Conservation (phyloP, 2,797 vertebrate species). For the Champsocephalus gunnari region DNA sequence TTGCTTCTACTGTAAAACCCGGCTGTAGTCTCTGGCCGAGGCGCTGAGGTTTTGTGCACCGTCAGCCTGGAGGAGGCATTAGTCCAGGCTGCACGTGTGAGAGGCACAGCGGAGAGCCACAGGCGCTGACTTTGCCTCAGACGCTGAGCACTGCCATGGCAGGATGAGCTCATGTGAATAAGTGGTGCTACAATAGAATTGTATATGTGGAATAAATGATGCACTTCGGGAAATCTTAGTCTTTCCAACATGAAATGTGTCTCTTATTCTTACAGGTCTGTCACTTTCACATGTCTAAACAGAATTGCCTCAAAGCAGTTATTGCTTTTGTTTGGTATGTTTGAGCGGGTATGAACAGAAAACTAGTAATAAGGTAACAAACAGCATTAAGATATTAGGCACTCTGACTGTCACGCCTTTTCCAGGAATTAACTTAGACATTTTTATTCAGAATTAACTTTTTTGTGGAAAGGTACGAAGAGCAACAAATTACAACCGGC, state of each 20-base stretch:
- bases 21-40: slow-evolving; percentile 52
- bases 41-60: slow-evolving; percentile 50
- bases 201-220: slow-evolving; percentile 39
- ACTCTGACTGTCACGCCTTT: background rate
- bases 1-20: slow-evolving; percentile 41
- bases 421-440: background rate
- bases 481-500: background rate
- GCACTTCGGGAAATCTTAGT: background rate
- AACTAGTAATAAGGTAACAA: background rate
- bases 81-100: slow-evolving; percentile 30
- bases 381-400: slow-evolving; percentile 12
- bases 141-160: slow-evolving; percentile 21
- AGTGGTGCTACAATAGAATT: slow-evolving; percentile 4
- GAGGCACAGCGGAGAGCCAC: slow-evolving; percentile 36
- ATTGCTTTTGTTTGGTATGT: background rate
- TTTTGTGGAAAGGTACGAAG: background rate
- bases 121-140: slow-evolving; percentile 46
- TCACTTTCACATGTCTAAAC: background rate
- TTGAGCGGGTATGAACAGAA: background rate
- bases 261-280: background rate
- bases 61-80: slow-evolving; percentile 46
- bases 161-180: slow-evolving; percentile 57
- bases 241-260: slow-evolving; percentile 8
- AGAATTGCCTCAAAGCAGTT: background rate
- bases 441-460: background rate